phyloP scores from a whole-genome alignment of 2,888 invertebrate species.

The Xylophagus ater region DNA sequence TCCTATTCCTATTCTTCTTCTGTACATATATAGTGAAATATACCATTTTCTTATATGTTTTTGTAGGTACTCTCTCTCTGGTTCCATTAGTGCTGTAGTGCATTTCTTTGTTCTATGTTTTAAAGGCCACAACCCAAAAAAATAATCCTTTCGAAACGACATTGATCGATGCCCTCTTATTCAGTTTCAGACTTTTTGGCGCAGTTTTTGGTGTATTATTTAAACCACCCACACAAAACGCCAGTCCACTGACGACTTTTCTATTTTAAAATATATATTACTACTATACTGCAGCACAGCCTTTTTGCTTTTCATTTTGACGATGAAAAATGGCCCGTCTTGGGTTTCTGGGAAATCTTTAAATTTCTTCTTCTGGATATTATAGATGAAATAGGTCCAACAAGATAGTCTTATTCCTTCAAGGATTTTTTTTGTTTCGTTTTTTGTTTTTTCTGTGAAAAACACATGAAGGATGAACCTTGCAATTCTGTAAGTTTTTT shows the following conservation, averaged over 20 bases:
- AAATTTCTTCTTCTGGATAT: no score
- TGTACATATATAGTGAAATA: no score
- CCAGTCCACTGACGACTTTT: conserved; percentile 11
- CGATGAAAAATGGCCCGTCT: conserved; percentile 19
- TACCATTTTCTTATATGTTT: neutral
- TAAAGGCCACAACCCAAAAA: conserved; percentile 17
- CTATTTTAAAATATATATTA: conserved; percentile 13
- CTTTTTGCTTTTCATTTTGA: conserved; percentile 11
- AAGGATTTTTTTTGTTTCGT: no score
- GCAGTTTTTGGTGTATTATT: conserved; percentile 15
- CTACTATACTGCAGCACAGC: conserved; percentile 5
- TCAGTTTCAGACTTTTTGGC: conserved; percentile 18
- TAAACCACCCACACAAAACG: neutral
- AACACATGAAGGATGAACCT: no score
- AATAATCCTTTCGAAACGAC: conserved; percentile 18
- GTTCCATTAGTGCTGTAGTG: conserved; percentile 4
- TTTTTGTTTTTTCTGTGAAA: no score
- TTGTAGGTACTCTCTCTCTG: conserved; percentile 3
- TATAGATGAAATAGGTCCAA: no score
- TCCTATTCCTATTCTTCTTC: conserved; percentile 7
- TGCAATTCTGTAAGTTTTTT: no score
- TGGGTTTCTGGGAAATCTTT: no score
- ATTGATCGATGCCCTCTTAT: conserved; percentile 19
- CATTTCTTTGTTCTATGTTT: conserved; percentile 12
- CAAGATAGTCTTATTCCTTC: no score